Evolutionary conservation across 2,113 vertebrate genomes (phyloP).

Genomic region (Platysternon megacephalum): DNA sequence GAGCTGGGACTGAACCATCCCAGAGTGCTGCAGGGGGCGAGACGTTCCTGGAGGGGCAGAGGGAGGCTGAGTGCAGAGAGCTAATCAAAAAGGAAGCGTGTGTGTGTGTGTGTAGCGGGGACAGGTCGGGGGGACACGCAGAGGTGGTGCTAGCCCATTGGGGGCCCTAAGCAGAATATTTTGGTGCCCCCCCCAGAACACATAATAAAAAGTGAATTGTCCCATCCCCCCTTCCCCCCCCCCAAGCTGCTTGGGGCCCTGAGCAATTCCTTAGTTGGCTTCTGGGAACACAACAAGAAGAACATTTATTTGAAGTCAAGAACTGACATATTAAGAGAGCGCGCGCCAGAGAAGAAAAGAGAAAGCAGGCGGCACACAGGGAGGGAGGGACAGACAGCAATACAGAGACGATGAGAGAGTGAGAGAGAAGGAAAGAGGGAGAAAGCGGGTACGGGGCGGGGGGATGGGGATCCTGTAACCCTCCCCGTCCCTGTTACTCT

Average conservation of each 20-base stretch:
- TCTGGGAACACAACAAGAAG: not conserved
- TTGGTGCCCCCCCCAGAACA: too few species aligned
- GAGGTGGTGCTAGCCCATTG: too few species aligned
- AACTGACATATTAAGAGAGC: not conserved
- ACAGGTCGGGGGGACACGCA: not conserved
- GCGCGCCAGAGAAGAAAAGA: not conserved
- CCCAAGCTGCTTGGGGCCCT: too few species aligned
- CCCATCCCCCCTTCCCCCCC: too few species aligned
- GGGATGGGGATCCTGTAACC: not conserved
- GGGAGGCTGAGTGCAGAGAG: not conserved
- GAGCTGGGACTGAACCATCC: not conserved
- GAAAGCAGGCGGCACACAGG: not conserved
- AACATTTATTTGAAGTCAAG: not conserved
- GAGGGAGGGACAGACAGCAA: not conserved
- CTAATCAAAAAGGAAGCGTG: not conserved
- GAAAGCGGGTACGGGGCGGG: not conserved
- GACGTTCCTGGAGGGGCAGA: not conserved
- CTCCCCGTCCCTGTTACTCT: not conserved
- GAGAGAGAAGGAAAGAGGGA: not conserved
- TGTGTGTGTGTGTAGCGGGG: not conserved
- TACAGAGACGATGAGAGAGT: not conserved
- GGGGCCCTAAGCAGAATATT: not conserved
- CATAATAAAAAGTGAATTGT: too few species aligned
- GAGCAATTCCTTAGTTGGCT: too few species aligned
- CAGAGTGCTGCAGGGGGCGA: not conserved